A percentile compares a stretch with the other conserved stretches of the same genome.
These are phyloP conservation scores for Archips crataeganus DNA, from an alignment of 2,888 invertebrate genomes.

Conservation along the genomic window DNA sequence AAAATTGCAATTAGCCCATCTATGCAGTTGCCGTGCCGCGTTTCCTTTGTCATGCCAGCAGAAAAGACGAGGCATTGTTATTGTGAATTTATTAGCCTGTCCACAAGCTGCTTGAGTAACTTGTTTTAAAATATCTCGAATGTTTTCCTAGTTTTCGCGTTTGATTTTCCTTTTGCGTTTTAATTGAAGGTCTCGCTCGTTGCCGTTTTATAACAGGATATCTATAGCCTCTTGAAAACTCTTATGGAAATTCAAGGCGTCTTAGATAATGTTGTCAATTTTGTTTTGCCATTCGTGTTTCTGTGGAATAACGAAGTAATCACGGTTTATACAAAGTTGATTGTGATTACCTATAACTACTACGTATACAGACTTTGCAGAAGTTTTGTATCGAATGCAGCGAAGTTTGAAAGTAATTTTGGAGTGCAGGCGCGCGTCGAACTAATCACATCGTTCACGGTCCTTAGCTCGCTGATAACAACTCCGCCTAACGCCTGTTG, in stretches of 20 bases:
- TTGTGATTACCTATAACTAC: slow-evolving; percentile 50
- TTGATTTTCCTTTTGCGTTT: slow-evolving; percentile 29
- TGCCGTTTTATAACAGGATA: slow-evolving; percentile 10
- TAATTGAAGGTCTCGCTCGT: slow-evolving; percentile 24
- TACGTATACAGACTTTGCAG: slow-evolving; percentile 63
- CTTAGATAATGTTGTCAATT: slow-evolving; percentile 10
- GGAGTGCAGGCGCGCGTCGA: slow-evolving; percentile 81
- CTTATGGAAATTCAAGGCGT: slow-evolving; percentile 24
- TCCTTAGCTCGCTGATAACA: slow-evolving; percentile 77
- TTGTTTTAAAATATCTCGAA: slow-evolving; percentile 45
- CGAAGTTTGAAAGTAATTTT: slow-evolving; percentile 81
- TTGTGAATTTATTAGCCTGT: slow-evolving; percentile 72
- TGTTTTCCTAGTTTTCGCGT: slow-evolving; percentile 57
- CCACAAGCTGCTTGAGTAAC: slow-evolving; percentile 54
- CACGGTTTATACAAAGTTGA: slow-evolving; percentile 12
- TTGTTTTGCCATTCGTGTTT: slow-evolving; percentile 4
- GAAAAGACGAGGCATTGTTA: slow-evolving; percentile 76
- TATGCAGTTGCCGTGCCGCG: slow-evolving; percentile 69
- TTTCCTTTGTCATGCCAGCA: slow-evolving; percentile 81
- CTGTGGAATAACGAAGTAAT: slow-evolving; percentile 1
- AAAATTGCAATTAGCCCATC: slow-evolving; percentile 81
- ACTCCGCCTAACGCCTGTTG: slow-evolving; percentile 56
- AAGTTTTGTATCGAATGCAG: slow-evolving; percentile 66
- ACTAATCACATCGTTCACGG: slow-evolving; percentile 84
- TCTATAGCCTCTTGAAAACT: slow-evolving; percentile 21